These are phyloP conservation scores for Malachius bipustulatus DNA, from an alignment of 2,888 invertebrate genomes.

Conservation along the genomic window DNA sequence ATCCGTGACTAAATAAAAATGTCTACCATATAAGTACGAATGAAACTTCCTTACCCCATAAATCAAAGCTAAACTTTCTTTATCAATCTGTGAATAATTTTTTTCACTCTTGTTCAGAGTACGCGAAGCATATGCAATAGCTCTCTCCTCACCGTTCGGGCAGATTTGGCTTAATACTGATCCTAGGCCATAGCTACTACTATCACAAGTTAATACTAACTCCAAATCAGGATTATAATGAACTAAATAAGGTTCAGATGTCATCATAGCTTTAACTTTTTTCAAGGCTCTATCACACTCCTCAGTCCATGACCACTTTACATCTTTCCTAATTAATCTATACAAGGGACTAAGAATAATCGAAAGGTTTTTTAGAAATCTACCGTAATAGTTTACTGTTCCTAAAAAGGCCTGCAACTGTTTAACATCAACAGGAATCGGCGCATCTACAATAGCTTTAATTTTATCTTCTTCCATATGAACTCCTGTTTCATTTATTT, in stretches of 20 bases:
- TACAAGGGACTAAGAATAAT: slow-evolving; percentile 8
- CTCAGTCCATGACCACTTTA: neutral
- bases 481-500: too few species aligned
- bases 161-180: neutral
- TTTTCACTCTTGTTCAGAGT: neutral
- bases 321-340: neutral
- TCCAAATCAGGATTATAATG: neutral
- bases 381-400: slow-evolving; percentile 5
- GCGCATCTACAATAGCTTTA: slow-evolving; percentile 1
- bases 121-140: neutral
- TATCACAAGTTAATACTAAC: neutral
- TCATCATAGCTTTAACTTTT: neutral
- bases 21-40: slow-evolving; percentile 4
- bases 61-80: neutral
- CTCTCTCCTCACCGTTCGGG: neutral
- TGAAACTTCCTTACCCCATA: neutral
- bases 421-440: slow-evolving; percentile 4
- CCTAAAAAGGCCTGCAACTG: slow-evolving; percentile 6
- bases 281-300: neutral
- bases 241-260: neutral
- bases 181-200: neutral
- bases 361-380: slow-evolving; percentile 5
- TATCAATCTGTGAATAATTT: neutral
- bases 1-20: slow-evolving; percentile 28
- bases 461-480: slow-evolving; percentile 4